phyloP scores from a whole-genome alignment of 2,113 vertebrate species.

The Callospermophilus lateralis region DNA sequence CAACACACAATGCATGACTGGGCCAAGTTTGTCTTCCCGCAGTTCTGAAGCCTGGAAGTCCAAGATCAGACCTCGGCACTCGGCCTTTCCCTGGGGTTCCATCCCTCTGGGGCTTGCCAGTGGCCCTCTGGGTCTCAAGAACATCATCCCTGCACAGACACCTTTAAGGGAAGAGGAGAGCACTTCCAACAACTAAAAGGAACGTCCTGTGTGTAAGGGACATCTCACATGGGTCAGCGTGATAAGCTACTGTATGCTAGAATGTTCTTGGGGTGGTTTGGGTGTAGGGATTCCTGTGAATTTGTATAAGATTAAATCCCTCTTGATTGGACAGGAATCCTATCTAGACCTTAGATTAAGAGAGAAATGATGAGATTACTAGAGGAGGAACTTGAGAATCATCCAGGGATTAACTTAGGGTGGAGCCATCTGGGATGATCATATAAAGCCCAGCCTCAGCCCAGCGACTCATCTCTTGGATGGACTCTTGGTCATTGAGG shows the following conservation, averaged over 20 bases:
- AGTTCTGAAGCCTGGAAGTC: no score
- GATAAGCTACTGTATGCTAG: no score
- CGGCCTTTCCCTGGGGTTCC: no score
- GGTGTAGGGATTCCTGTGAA: no score
- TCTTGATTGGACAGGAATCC: background rate
- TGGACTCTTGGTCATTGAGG: background rate
- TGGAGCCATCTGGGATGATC: background rate
- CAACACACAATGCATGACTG: no score
- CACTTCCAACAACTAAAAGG: no score
- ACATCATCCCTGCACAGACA: no score
- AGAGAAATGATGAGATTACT: background rate
- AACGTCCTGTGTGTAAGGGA: background rate
- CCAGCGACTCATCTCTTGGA: background rate
- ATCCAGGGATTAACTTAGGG: background rate
- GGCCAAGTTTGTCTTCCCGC: no score
- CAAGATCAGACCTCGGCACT: no score
- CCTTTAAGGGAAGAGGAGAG: no score
- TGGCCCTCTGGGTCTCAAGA: no score
- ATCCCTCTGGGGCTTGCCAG: no score
- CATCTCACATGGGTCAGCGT: fast-evolving
- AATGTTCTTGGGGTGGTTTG: background rate
- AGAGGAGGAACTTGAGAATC: background rate
- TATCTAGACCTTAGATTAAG: background rate
- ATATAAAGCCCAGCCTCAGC: background rate
- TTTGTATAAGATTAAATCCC: background rate